Percentiles rank a stretch among this genome's conserved stretches.
phyloP scores from a whole-genome alignment of 2,888 invertebrate genomes.

The Rotaria macrura region DNA sequence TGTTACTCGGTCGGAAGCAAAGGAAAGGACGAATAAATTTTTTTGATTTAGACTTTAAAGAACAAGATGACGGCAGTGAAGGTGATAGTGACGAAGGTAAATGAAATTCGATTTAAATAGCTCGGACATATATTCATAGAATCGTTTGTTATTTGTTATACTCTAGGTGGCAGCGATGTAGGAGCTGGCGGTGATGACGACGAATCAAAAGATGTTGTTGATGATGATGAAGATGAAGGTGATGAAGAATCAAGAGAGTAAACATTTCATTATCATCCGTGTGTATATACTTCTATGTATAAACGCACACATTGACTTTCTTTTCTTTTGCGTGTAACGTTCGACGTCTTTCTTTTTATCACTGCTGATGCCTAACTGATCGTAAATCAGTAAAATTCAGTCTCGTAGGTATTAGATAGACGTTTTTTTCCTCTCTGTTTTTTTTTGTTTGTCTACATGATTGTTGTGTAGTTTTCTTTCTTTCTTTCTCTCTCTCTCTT shows the following conservation, averaged over 20 bases:
- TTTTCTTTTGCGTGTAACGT: background rate
- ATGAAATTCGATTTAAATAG: background rate
- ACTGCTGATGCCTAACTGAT: background rate
- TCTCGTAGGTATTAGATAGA: background rate
- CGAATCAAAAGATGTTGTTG: constrained; percentile 6
- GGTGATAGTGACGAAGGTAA: background rate
- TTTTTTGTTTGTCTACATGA: background rate
- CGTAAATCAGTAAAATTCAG: background rate
- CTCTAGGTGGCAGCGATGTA: background rate
- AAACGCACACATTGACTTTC: background rate
- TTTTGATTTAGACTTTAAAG: background rate
- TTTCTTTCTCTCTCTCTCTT: background rate
- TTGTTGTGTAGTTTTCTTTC: background rate
- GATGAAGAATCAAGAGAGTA: background rate
- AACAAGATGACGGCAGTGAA: background rate
- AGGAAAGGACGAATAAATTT: too few relatives aligned
- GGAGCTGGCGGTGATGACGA: background rate
- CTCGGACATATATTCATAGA: background rate
- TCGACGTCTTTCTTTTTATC: background rate
- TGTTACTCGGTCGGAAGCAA: background rate
- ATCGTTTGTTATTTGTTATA: background rate
- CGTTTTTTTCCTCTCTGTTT: background rate
- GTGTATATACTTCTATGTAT: background rate
- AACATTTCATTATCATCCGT: background rate
- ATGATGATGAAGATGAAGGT: background rate